Base-by-base conservation (phyloP, 2,113 vertebrate genomes). In the Phyllostomus discolor region DNA sequence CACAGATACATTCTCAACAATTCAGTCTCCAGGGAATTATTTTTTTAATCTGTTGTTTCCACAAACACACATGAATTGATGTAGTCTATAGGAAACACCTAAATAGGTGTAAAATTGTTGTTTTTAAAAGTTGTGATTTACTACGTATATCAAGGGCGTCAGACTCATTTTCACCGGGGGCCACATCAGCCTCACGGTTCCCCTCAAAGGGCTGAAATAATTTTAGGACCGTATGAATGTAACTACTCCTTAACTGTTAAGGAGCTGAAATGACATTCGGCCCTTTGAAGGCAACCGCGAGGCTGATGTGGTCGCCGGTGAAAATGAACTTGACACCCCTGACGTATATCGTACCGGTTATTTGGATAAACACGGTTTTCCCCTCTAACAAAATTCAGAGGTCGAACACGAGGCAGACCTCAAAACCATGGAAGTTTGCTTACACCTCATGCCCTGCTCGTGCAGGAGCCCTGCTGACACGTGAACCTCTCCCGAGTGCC, bases 31-130 rank as follows among this genome's bases (percentile, higher is more conserved):
- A 48, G 78, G 89, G 19, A 64, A 35, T 92, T 91, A 41, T 26
- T 94, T 91, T 94, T 81, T 66, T 48, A 79, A 93, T 79, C 33
- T 94, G 16, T 90, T 84, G 4, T 81, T 87, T 83, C 92, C 67
- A 85, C 7, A 80, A 64, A 15, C 50, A 83, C 7, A 28, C 48
- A 19, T 70, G 62, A 72, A 64, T 93, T 76, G 28, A n/a, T 62
- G 2, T 81, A 12, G 62, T 76, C 26, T 75, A 8, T 38, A 20
- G 62, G 41, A 97, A 70, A 83, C 11, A 82, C 57, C 59, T 35
- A 69, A 35, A 43, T 41, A 62, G 14, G 7, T 86, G 7, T 79
- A 90, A 92, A 95, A 48, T 69, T 70, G 46, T 16, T 78, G 41
- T n/a, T 85, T 78, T 94, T 84, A 54, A 72, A 35, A 52, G 12